Evolutionary conservation across 1,140 invertebrate genomes (phyloP), one percentile per base, ranked within the genome.

Genomic region (Cotesia vestalis): DNA sequence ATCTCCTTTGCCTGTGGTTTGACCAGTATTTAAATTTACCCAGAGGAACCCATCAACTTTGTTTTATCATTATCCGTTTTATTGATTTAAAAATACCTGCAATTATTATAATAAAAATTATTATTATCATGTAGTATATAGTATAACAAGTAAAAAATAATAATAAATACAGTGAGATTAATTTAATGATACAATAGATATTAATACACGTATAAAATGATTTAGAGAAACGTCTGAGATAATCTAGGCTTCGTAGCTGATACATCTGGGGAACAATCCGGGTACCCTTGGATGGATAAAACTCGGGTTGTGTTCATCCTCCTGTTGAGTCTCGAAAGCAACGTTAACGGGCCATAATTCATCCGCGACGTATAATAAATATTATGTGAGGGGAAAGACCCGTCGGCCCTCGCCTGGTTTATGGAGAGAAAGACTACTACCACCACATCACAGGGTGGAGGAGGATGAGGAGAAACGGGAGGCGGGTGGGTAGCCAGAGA

Each of bases 261-360:
- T 46, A 46, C 40, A 46, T 46, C 40, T 46, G 40, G n/a, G n/a
- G 53, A 57, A 57, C 53, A 57, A 57, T 57, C 20, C 12, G n/a
- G 20, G 53, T 20, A 20, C 40, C 40, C 40, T 46, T 46, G 40
- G 40, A 46, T 57, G 20, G 53, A 57, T 17, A 20, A 62, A 62
- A 62, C 60, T 61, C 27, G 3, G 36, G n/a, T 57, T 20, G n/a
- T 14, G n/a, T 20, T 57, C 53, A 20, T 57, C 53, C 53, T 20
- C 20, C n/a, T 57, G 53, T 57, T 57, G 53, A 57, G 53, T 20
- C 35, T 62, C 9, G 27, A 62, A 62, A 36, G 60, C 64, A 75
- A 77, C 71, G 77, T 72, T 80, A 80, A 80, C 77, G 76, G 78
- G 76, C 79, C 78, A 80, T 80, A 80, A 80, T 80, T 80, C 79